Base-by-base conservation (phyloP, 2,888 invertebrate genomes). In the Strigamia crassipes region DNA sequence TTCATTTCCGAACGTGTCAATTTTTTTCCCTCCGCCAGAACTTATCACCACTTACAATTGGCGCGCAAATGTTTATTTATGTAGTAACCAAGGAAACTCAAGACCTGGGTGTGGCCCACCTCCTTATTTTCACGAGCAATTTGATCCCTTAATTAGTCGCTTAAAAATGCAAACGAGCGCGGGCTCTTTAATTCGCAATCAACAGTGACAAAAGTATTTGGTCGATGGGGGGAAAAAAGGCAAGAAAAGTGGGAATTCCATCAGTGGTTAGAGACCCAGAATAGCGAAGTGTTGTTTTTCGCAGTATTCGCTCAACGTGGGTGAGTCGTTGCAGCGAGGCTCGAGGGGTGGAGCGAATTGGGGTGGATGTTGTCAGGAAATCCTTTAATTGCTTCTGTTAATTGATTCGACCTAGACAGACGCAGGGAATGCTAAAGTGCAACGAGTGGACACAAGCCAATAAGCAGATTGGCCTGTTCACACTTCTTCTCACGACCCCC, bases 361-460 rank as follows among this genome's bases (percentile, higher is more conserved):
- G 73, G 73, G 73, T 73, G 73, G 73, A 73, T 78, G 81, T 81
- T 81, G 81, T 81, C 81, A 81, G 81, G 81, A 81, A 81, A 81
- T 81, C 81, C 81, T 81, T 81, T 81, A 81, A 81, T 81, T 81
- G 81, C 66, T 27, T 81, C 66, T 81, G 81, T 81, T 81, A 81
- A 81, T 81, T 81, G 81, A 81, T 81, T 81, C 81, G 81, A 81
- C 81, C 81, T 61, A 38, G 73, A 73, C 73, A 73, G 73, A 73
- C 73, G 73, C 73, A 73, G 73, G 73, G 73, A 73, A 73, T 73
- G 73, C 73, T 73, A 73, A 73, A 73, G 73, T 73, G 73, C 73
- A 73, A n/a, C 73, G 73, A 73, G 73, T 73, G 73, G 73, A 73
- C 73, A 73, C 73, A 73, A 73, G 73, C 73, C 73, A 73, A 73